These are phyloP conservation scores for Volucella inflata DNA, from an alignment of 2,888 invertebrate species.

Conservation along the genomic window DNA sequence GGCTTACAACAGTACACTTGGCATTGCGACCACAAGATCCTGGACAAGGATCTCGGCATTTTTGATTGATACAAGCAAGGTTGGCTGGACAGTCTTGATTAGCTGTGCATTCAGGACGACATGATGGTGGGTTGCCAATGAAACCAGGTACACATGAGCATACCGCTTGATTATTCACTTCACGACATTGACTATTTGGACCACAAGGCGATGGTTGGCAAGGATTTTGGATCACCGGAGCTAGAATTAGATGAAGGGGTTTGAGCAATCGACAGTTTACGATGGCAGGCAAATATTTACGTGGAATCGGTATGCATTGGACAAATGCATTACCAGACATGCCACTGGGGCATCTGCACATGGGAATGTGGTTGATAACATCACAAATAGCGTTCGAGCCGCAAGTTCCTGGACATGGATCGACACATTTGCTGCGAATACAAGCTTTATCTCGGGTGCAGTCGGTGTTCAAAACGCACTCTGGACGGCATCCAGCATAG, in stretches of 20 bases:
- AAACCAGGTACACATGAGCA: conserved; percentile 88
- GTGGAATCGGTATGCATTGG: conserved; percentile 83
- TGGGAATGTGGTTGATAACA: conserved; percentile 91
- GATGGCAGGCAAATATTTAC: conserved; percentile 79
- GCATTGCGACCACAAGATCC: conserved; percentile 87
- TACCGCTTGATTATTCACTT: conserved; percentile 88
- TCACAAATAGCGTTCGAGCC: conserved; percentile 90
- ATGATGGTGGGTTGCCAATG: conserved; percentile 89
- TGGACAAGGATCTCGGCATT: conserved; percentile 89
- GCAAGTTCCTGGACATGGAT: conserved; percentile 92
- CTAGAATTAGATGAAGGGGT: conserved; percentile 75
- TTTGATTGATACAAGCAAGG: conserved; percentile 88
- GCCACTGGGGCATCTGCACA: conserved; percentile 89
- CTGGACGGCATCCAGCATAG: conserved; percentile 90
- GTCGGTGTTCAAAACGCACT: conserved; percentile 91
- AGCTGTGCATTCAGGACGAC: conserved; percentile 89
- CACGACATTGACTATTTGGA: conserved; percentile 90
- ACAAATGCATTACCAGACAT: conserved; percentile 90
- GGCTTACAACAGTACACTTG: conserved; percentile 87
- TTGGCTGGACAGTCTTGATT: conserved; percentile 88
- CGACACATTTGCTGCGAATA: conserved; percentile 88
- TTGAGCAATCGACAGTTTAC: too few relatives aligned
- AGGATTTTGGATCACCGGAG: conserved; percentile 84
- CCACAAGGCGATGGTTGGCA: conserved; percentile 89
- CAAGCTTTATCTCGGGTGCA: conserved; percentile 89